Base-by-base conservation (phyloP, 1,140 invertebrate species). In the Pachyrhynchus sulphureomaculatus region DNA sequence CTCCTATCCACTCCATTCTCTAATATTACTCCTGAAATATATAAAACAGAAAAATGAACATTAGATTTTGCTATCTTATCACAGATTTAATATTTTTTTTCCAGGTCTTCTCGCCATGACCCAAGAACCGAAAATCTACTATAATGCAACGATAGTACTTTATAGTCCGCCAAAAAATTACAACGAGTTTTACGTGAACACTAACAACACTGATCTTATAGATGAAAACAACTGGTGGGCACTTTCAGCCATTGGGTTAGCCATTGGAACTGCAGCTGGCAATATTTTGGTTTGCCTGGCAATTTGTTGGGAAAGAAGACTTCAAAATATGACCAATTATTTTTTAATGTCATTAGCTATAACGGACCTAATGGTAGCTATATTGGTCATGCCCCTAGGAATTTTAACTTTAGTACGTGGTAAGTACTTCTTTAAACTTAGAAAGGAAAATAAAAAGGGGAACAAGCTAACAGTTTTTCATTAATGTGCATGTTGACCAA, bases 311-410 rank as follows among this genome's bases (percentile, higher is more conserved):
- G 93, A 97, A 73, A 82, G 88, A 23, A 82, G 91, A 12, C 81
- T 98, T 54, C 91, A 98, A 73, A 96, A 96, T 74, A 91, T 97
- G 15, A 98, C 96, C 58, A 98, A 98, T 77, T 95, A 96, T 73
- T 96, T 99, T 74, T 84, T 99, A 53, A 91, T 97, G 84, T 97
- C 94, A 10, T 78, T 99, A 68, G 95, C 96, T 20, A 88, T 97
- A 56, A 96, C 95, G 4, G 96, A 98, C 79, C 83, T 98, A 12
- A 87, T 98, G 79, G 95, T 98, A 0, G 91, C 91, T 3, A 82
- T 94, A 6, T 80, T 95, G 52, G 93, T 96, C 33, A 96, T 96
- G 92, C 93, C 93, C 0, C 79, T 95, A 54, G 91, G 91, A 33
- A 91, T 91, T 67, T 76, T 91, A 42, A 90, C 88, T 1, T 78